Percentiles rank a stretch among this genome's conserved stretches.
Evolutionary conservation across 64 coral and sea anemone species (phyloP).

Genomic region (Montipora capricornis): DNA sequence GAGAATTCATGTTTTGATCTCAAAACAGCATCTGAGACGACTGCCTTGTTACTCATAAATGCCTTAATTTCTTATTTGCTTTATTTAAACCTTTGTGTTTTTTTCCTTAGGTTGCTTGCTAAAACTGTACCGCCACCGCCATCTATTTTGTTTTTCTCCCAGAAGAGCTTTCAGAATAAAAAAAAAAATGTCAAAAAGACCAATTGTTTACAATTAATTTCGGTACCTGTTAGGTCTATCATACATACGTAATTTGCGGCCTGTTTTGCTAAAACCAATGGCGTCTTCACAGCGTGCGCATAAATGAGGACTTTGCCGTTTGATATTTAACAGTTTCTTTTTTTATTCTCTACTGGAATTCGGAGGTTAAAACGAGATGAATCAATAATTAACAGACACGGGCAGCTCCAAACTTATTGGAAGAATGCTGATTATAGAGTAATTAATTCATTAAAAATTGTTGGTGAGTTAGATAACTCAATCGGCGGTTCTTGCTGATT

Average conservation of each 20-base stretch:
- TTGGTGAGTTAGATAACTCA: no score
- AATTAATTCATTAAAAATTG: no score
- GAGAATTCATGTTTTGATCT: background rate
- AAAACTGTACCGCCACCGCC: background rate
- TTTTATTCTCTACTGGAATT: no score
- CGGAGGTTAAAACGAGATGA: no score
- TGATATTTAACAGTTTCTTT: no score
- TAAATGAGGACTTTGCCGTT: background rate
- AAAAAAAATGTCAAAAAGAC: background rate
- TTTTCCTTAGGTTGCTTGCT: background rate
- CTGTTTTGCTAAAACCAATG: background rate
- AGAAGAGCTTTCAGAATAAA: background rate
- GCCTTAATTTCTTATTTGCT: background rate
- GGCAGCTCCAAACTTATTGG: no score
- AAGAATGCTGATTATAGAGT: no score
- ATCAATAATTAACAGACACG: no score
- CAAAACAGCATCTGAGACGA: background rate
- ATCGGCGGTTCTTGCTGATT: no score
- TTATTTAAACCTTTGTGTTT: background rate
- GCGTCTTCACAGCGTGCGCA: background rate
- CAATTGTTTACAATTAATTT: background rate
- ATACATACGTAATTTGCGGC: background rate
- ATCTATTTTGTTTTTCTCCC: no score
- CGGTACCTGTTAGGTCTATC: background rate
- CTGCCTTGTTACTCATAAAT: background rate